phyloP scores from a whole-genome alignment of 2,113 vertebrate species.

The Craseonycteris thonglongyai region DNA sequence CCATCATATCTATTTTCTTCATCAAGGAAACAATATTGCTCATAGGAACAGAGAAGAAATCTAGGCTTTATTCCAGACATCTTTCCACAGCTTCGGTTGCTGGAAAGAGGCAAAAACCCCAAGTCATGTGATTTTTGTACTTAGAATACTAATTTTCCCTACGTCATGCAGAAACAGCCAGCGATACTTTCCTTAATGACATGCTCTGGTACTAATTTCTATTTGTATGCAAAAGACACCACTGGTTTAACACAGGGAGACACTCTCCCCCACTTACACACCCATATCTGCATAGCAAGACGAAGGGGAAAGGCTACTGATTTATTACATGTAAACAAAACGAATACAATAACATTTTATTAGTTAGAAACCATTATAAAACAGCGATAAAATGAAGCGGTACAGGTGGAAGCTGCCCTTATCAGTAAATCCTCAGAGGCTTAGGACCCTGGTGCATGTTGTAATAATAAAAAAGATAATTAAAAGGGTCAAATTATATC shows the following conservation, averaged over 20 bases:
- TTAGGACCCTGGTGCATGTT: conserved; percentile 69
- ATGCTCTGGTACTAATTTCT: conserved; percentile 79
- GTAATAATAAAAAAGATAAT: conserved; percentile 81
- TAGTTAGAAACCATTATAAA: conserved; percentile 81
- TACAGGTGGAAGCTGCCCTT: conserved; percentile 75
- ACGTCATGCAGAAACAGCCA: conserved; percentile 68
- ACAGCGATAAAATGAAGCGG: conserved; percentile 77
- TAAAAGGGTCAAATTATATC: conserved; percentile 77
- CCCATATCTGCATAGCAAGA: conserved; percentile 68
- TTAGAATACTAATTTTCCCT: conserved; percentile 77
- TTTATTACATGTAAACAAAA: conserved; percentile 83
- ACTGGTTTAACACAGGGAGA: conserved; percentile 72
- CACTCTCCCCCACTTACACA: conserved; percentile 57
- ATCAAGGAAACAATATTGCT: conserved; percentile 36
- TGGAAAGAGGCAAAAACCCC: conserved; percentile 47
- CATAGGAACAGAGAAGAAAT: conserved; percentile 29
- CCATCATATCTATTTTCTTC: conserved; percentile 48
- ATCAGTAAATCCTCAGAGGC: conserved; percentile 79
- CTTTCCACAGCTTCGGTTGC: conserved; percentile 37
- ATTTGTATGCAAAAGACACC: conserved; percentile 82
- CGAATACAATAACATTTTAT: conserved; percentile 85
- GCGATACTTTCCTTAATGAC: conserved; percentile 78
- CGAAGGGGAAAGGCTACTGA: conserved; percentile 75
- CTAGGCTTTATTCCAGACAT: conserved; percentile 28
- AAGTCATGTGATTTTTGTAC: conserved; percentile 62